A percentile compares a stretch with the other conserved stretches of the same genome.
phyloP scores from a whole-genome alignment of 2,113 vertebrate genomes.

The Microcebus tavaratra region DNA sequence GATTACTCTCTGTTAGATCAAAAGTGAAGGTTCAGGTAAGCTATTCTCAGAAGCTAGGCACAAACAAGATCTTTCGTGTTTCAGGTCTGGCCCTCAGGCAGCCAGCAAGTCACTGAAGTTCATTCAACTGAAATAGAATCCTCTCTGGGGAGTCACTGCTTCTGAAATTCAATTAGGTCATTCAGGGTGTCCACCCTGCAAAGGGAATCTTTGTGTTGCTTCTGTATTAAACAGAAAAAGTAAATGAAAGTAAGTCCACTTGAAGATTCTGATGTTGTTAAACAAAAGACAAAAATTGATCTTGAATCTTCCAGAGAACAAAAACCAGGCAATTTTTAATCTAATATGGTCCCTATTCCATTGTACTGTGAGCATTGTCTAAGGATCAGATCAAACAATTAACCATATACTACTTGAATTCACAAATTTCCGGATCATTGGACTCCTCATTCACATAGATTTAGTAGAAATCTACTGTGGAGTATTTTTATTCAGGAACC shows the following conservation, averaged over 20 bases:
- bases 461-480: not conserved
- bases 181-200: not conserved
- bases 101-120: conserved; percentile 45
- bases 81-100: conserved; percentile 41
- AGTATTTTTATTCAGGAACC: not conserved
- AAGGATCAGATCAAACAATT: not conserved
- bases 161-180: conserved; percentile 41
- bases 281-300: not conserved
- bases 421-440: not conserved
- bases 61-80: conserved; percentile 48
- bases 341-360: not conserved
- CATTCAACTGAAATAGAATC: conserved; percentile 42
- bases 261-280: conserved; percentile 35
- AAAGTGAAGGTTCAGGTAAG: conserved; percentile 37
- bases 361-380: not conserved
- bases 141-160: conserved; percentile 39
- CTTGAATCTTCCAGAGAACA: not conserved
- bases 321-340: not conserved
- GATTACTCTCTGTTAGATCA: conserved; percentile 53
- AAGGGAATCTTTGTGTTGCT: conserved; percentile 5
- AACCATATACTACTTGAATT: not conserved
- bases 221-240: conserved; percentile 39
- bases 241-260: conserved; percentile 15
- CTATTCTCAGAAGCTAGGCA: conserved; percentile 51
- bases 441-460: not conserved